These are phyloP conservation scores for Epinephelus malabaricus DNA, from an alignment of 2,797 vertebrate genomes.

Conservation along the genomic window DNA sequence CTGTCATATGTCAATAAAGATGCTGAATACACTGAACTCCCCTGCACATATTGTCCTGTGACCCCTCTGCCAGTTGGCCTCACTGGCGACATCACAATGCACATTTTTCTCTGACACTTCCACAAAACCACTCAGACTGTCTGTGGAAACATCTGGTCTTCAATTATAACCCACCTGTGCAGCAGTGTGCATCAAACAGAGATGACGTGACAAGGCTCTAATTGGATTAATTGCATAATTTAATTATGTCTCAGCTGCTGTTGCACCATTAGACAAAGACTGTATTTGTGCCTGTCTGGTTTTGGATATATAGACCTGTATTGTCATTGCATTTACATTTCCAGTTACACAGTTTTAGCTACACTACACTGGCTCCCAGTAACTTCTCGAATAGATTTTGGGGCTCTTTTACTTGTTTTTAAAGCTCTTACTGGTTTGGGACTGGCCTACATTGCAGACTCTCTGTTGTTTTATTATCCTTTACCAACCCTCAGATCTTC, in stretches of 20 bases:
- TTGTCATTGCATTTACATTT: no score
- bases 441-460: no score
- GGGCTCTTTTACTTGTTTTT: no score
- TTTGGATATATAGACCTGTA: background rate
- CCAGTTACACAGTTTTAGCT: no score
- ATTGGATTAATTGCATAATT: constrained; percentile 30
- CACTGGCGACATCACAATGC: background rate
- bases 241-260: constrained; percentile 29
- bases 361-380: no score
- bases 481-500: no score
- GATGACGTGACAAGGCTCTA: constrained; percentile 1
- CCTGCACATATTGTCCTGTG: no score
- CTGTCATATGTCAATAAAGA: background rate
- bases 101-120: constrained; percentile 7
- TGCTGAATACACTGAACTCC: background rate
- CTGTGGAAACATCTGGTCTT: constrained; percentile 35
- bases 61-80: background rate
- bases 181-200: constrained; percentile 18
- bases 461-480: no score
- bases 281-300: background rate
- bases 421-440: no score
- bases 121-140: background rate
- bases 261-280: background rate
- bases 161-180: constrained; percentile 20
- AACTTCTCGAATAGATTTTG: no score